phyloP scores from a whole-genome alignment of 2,888 invertebrate species.

The Empis livida region DNA sequence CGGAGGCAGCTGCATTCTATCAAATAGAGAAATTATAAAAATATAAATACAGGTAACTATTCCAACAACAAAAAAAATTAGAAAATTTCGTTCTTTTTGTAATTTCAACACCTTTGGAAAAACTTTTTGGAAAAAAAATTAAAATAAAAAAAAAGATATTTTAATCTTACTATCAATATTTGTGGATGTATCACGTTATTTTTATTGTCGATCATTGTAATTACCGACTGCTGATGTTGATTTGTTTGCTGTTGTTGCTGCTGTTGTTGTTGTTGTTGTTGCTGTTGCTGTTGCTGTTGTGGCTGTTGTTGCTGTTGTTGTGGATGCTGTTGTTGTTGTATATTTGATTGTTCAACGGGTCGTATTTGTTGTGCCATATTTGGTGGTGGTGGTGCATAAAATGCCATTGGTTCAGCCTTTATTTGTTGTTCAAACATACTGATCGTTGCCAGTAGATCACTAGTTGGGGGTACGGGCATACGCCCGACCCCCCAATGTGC shows the following conservation, averaged over 20 bases:
- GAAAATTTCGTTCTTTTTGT: background rate
- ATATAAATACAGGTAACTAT: no score
- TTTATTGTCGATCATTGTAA: constrained; percentile 20
- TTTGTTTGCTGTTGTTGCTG: constrained; percentile 32
- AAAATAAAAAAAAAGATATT: background rate
- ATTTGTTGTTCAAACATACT: constrained; percentile 59
- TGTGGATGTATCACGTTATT: constrained; percentile 35
- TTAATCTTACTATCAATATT: constrained; percentile 16
- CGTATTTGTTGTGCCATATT: constrained; percentile 17
- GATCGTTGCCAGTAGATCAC: constrained; percentile 49
- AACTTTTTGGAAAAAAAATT: background rate
- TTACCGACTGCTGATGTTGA: constrained; percentile 37
- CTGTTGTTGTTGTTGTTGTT: constrained; percentile 21
- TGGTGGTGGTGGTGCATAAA: constrained; percentile 34
- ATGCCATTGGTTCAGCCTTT: constrained; percentile 57
- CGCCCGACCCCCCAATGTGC: constrained; percentile 49
- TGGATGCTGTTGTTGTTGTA: constrained; percentile 30
- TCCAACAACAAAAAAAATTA: background rate
- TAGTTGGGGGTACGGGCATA: constrained; percentile 49
- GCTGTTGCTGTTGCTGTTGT: constrained; percentile 18
- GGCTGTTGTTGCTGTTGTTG: constrained; percentile 20
- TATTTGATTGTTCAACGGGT: constrained; percentile 32
- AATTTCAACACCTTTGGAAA: no score
- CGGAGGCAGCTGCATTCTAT: background rate
- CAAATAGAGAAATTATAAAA: background rate